Evolutionary conservation across 1,140 invertebrate species (phyloP).

Genomic region (Papilio aristodemus): DNA sequence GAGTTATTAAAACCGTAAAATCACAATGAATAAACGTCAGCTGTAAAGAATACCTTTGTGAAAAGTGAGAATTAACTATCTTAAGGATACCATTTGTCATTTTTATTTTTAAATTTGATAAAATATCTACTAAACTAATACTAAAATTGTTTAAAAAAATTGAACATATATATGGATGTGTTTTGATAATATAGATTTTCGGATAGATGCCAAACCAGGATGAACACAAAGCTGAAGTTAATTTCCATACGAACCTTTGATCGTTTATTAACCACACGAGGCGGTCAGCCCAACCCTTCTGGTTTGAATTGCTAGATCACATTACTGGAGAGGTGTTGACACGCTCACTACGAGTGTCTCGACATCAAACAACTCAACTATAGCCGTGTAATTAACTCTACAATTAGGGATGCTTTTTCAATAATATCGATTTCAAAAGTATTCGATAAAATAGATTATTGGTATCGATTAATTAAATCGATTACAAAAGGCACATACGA

Average conservation of each 20-base stretch:
- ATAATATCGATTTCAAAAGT: slow-evolving; percentile 45
- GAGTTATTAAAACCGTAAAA: background rate
- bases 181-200: no score
- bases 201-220: slow-evolving; percentile 9
- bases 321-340: slow-evolving; percentile 66
- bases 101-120: no score
- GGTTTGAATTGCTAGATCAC: slow-evolving; percentile 59
- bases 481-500: background rate
- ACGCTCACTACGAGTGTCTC: slow-evolving; percentile 50
- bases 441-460: slow-evolving; percentile 37
- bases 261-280: slow-evolving; percentile 58
- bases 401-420: slow-evolving; percentile 4
- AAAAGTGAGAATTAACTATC: no score
- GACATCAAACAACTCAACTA: slow-evolving; percentile 63
- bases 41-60: no score
- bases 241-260: slow-evolving; percentile 48
- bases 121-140: no score
- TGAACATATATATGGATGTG: no score
- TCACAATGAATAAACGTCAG: background rate
- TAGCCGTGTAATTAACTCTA: slow-evolving; percentile 59
- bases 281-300: slow-evolving; percentile 58
- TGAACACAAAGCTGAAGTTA: slow-evolving; percentile 6
- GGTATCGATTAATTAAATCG: background rate
- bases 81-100: no score
- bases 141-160: no score